These are phyloP conservation scores for Gymnothorax javanicus DNA, from an alignment of 2,797 vertebrate species.

Conservation along the genomic window DNA sequence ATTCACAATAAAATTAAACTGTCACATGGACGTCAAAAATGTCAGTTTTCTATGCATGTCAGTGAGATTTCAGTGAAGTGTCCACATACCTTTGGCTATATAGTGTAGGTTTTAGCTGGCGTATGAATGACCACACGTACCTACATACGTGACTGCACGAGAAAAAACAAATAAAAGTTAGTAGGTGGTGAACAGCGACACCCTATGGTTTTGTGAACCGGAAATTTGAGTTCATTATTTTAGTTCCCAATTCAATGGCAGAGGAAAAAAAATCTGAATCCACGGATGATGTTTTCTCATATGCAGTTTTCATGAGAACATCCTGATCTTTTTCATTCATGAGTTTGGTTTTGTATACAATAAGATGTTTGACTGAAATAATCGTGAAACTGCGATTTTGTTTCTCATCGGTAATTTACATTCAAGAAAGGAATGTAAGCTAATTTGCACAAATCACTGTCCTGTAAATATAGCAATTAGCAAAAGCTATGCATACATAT, in stretches of 20 bases:
- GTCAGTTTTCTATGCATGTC: no score
- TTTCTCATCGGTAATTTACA: neutral
- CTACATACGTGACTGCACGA: neutral
- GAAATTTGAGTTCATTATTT: conserved; percentile 36
- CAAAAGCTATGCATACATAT: neutral
- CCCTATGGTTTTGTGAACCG: conserved; percentile 56
- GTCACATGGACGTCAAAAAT: no score
- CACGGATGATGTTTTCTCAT: neutral
- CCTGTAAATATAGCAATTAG: neutral
- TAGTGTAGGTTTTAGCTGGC: neutral
- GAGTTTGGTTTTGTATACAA: neutral
- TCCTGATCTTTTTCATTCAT: neutral
- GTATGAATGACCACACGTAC: neutral
- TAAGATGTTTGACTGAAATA: neutral
- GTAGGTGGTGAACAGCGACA: conserved; percentile 58
- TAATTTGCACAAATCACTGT: neutral
- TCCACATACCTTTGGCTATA: no score
- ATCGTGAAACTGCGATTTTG: neutral
- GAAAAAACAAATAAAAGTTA: neutral
- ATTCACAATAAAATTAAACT: no score
- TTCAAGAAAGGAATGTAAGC: neutral
- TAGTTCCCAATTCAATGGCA: neutral
- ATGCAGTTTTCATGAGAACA: neutral
- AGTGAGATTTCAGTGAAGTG: no score
- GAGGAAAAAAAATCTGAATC: neutral